phyloP scores from a whole-genome alignment of 1,140 invertebrate genomes.

The Papilio machaon region DNA sequence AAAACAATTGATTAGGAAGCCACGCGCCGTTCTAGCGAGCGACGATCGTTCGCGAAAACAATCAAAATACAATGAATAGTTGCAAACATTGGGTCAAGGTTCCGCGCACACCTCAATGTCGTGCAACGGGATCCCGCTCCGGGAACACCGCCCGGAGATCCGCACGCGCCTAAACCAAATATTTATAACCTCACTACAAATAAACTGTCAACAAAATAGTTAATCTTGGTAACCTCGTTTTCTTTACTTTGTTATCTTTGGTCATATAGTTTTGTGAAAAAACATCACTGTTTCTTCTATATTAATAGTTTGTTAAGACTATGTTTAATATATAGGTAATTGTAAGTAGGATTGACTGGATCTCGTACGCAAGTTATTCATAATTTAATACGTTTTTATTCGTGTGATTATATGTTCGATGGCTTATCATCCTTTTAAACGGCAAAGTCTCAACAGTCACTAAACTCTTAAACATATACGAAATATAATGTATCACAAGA shows the following conservation, averaged over 20 bases:
- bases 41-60: conserved; percentile 46
- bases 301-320: neutral
- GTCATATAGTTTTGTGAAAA: neutral
- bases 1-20: conserved; percentile 44
- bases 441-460: neutral
- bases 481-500: conserved; percentile 5
- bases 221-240: neutral
- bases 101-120: conserved; percentile 57
- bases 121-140: conserved; percentile 53
- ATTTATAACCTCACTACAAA: neutral
- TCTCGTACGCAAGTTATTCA: neutral
- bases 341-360: too few relatives aligned
- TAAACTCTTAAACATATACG: neutral
- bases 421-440: neutral
- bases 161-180: conserved; percentile 34
- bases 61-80: conserved; percentile 61
- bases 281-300: neutral
- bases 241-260: neutral
- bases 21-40: conserved; percentile 41
- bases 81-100: conserved; percentile 68
- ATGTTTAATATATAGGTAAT: too few relatives aligned
- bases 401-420: neutral
- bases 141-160: conserved; percentile 42
- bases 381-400: too few relatives aligned
- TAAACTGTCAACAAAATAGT: neutral